Percentiles rank a stretch among this genome's conserved stretches.
Evolutionary conservation across 2,888 invertebrate species (phyloP).

Genomic region (Parasteatoda lunata): DNA sequence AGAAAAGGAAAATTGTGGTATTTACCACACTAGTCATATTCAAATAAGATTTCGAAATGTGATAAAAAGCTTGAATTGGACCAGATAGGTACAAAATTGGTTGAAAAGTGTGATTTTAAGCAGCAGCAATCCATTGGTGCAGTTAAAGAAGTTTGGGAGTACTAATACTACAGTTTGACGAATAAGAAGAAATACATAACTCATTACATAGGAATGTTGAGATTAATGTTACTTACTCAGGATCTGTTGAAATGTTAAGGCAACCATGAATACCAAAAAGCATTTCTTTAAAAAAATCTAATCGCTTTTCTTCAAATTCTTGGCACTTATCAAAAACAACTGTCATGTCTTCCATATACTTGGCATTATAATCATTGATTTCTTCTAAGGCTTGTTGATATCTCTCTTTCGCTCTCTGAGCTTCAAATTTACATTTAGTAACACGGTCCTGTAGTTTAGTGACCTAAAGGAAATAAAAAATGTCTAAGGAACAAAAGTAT

Average conservation of each 20-base stretch:
- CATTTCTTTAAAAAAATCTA: conserved; percentile 96
- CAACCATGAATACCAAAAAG: conserved; percentile 95
- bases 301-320: conserved; percentile 94
- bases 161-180: no score
- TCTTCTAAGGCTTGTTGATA: conserved; percentile 93
- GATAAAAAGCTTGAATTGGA: no score
- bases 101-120: no score
- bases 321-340: conserved; percentile 97
- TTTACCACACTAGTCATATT: no score
- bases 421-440: conserved; percentile 94
- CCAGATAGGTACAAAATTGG: no score
- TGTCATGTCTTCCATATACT: conserved; percentile 99
- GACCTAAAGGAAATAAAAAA: conserved; percentile 78
- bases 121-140: no score
- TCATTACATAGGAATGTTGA: no score
- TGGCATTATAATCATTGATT: conserved; percentile 96
- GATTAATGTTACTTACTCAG: conserved; percentile 78
- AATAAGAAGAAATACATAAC: no score
- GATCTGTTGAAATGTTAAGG: conserved; percentile 94
- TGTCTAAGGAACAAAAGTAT: no score
- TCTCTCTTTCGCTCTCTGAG: conserved; percentile 92
- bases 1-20: no score
- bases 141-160: no score
- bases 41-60: no score
- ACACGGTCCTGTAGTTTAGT: conserved; percentile 97